Conservation (phyloP, 2,797 vertebrate genomes). For the Sitta carolinensis region DNA sequence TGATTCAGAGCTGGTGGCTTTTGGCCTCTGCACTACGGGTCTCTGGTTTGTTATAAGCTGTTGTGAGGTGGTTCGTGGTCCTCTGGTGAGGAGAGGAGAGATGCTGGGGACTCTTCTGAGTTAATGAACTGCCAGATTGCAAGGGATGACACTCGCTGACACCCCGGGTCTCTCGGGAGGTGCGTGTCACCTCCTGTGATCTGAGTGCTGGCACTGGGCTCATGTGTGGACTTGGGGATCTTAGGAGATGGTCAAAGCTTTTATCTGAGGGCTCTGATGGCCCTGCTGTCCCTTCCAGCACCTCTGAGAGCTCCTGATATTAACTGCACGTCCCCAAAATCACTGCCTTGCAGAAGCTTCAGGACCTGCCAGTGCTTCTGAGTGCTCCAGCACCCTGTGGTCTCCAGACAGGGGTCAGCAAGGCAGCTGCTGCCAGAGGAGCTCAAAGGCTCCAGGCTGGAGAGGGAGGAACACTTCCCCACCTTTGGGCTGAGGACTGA, state of each 20-base stretch:
- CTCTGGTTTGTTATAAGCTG: background rate
- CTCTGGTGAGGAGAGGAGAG: accelerated
- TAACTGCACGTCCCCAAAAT: constrained; percentile 59
- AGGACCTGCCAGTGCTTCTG: background rate
- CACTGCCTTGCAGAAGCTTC: constrained; percentile 7
- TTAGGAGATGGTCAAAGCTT: background rate
- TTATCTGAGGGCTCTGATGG: background rate
- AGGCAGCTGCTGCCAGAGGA: background rate
- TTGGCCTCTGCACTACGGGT: background rate
- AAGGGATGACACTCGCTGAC: background rate
- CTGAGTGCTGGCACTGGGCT: accelerated
- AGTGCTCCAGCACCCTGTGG: background rate
- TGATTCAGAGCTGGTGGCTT: constrained; percentile 33
- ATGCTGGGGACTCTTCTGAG: background rate
- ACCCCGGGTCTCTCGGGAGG: background rate
- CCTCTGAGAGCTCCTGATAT: constrained; percentile 28
- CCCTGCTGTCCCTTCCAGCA: background rate
- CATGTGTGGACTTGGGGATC: background rate
- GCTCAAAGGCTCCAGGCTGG: background rate
- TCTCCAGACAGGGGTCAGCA: background rate
- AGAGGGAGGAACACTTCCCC: background rate
- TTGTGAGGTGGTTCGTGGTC: background rate
- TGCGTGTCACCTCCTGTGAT: background rate
- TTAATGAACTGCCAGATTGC: background rate
- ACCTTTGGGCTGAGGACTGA: background rate